A percentile compares a stretch with the other conserved stretches of the same genome.
These are phyloP conservation scores for Tetrapedia diversipes DNA, from an alignment of 2,888 invertebrate species.

Conservation along the genomic window DNA sequence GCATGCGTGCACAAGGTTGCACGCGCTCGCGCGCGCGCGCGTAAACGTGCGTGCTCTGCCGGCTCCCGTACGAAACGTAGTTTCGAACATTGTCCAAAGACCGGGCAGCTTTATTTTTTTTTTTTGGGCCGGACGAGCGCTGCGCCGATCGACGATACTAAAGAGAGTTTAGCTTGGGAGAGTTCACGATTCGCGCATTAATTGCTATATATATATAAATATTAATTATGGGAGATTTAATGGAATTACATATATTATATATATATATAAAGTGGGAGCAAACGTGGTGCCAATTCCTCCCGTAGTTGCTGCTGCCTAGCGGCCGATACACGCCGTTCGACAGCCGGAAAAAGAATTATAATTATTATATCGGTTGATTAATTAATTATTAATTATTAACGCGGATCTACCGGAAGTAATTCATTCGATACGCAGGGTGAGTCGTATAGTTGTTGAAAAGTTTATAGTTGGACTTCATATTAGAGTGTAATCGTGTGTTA, in stretches of 20 bases:
- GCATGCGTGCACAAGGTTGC: not conserved
- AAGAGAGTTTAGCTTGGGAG: conserved; percentile 49
- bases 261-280: conserved; percentile 77
- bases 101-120: conserved; percentile 72
- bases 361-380: conserved; percentile 67
- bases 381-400: conserved; percentile 69
- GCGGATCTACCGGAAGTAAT: conserved; percentile 67
- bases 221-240: conserved; percentile 57
- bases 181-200: conserved; percentile 48
- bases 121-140: conserved; percentile 64
- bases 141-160: conserved; percentile 67
- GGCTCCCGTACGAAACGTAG: conserved; percentile 33
- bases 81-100: conserved; percentile 68
- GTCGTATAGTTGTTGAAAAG: conserved; percentile 79
- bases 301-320: conserved; percentile 75
- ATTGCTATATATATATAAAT: conserved; percentile 45
- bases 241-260: conserved; percentile 57
- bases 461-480: conserved; percentile 81
- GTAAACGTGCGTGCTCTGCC: conserved; percentile 25
- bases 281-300: conserved; percentile 82
- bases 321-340: conserved; percentile 39
- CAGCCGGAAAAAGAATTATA: conserved; percentile 63
- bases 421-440: conserved; percentile 78
- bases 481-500: conserved; percentile 74
- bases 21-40: not conserved